Evolutionary conservation across 2,113 vertebrate species (phyloP).

Genomic region (Saccopteryx leptura): DNA sequence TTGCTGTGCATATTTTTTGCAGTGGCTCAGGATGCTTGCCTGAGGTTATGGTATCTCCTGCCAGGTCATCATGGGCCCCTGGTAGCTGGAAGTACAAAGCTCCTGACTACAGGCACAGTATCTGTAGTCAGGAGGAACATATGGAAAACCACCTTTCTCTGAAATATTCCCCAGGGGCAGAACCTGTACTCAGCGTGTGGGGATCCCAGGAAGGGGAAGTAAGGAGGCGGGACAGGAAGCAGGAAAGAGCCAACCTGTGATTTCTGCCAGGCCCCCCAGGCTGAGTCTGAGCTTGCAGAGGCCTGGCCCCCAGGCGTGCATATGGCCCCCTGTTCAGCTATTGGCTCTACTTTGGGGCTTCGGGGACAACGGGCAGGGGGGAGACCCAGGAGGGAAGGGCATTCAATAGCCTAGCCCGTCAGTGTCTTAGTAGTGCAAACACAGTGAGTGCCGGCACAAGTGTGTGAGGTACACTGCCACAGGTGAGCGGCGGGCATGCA

Average conservation of each 20-base stretch:
- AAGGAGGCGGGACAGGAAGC: neutral
- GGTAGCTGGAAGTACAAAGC: rapidly evolving
- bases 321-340: rapidly evolving
- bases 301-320: rapidly evolving
- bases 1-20: rapidly evolving
- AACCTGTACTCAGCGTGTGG: rapidly evolving
- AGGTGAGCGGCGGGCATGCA: too few species aligned
- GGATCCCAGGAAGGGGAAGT: neutral
- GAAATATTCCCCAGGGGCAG: neutral
- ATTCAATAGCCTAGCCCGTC: rapidly evolving
- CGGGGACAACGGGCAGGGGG: too few species aligned
- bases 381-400: rapidly evolving
- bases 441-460: too few species aligned
- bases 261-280: neutral
- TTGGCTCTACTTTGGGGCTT: rapidly evolving
- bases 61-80: rapidly evolving
- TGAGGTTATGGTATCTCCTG: rapidly evolving
- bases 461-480: too few species aligned
- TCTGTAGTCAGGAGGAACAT: too few species aligned
- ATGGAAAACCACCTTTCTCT: too few species aligned
- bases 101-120: rapidly evolving
- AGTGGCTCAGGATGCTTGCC: rapidly evolving
- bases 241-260: neutral
- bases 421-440: neutral
- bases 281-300: neutral